Evolutionary conservation across 2,113 vertebrate species (phyloP), one percentile per base, ranked within the genome.

Genomic region (Scortum barcoo): DNA sequence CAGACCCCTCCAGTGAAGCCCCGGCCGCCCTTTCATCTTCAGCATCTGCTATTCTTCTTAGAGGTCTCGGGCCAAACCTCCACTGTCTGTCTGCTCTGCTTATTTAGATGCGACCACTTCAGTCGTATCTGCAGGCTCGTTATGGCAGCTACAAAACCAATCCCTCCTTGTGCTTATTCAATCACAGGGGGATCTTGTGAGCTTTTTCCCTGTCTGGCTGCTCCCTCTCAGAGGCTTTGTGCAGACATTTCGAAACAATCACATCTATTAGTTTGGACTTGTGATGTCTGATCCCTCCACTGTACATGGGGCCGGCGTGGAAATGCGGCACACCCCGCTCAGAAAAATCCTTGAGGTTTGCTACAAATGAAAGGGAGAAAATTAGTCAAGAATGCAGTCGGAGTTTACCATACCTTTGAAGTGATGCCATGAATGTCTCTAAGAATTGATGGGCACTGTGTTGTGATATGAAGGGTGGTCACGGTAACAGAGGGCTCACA

Each of bases 241-340:
- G 19, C 72, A 83, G 87, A 90, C 90, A 89, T 92, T 93, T 81
- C 72, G 73, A 72, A 88, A 91, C 87, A 91, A 91, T 93, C 89
- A 78, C 30, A 88, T 86, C 86, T 83, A 89, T 93, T 92, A 91
- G 89, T 70, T 69, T 79, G 84, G 90, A 90, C 88, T 94, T 93
- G 82, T 89, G 86, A 89, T 92, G 92, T 93, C 93, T 93, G 92
- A 92, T 92, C 91, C 88, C 76, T 66, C 76, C 7, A 26, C 81
- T 80, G 84, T 72, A 73, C 80, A 68, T 74, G 76, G 80, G 88
- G 84, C 60, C 71, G 40, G 51, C n/a, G 19, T 76, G 75, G 78
- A 88, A 83, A 79, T 75, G 61, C 24, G 68, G 74, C 82, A 78
- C 86, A 60, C 78, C 86, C 87, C 7, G 17, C 26, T 50, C 53